phyloP scores from a whole-genome alignment of 1,140 invertebrate genomes.

The Bombus soroeensis region DNA sequence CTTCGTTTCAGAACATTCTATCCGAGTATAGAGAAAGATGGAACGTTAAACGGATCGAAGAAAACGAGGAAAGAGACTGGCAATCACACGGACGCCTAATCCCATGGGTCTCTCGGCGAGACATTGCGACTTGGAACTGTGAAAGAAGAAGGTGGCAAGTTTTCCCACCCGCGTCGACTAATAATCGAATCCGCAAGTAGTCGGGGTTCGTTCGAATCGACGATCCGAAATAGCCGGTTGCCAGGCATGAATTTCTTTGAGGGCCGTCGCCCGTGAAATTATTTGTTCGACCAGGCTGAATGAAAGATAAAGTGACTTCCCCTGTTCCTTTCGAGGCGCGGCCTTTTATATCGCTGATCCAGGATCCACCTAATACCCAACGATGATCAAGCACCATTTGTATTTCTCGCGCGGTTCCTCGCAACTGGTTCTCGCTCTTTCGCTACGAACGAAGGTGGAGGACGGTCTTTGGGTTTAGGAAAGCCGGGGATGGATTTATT shows the following conservation, averaged over 20 bases:
- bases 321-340: not conserved
- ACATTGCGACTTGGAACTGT: not conserved
- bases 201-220: not conserved
- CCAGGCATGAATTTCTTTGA: not conserved
- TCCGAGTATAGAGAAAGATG: not conserved
- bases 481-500: not conserved
- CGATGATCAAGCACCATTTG: slow-evolving; percentile 25
- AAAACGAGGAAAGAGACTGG: not conserved
- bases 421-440: not conserved
- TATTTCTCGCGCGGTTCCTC: slow-evolving; percentile 2
- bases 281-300: slow-evolving; percentile 31
- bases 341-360: slow-evolving; percentile 14
- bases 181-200: slow-evolving; percentile 21
- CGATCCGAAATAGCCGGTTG: not conserved
- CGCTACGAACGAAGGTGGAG: not conserved
- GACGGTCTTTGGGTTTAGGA: not conserved
- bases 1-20: slow-evolving; percentile 11
- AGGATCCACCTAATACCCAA: not conserved
- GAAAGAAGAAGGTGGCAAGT: slow-evolving; percentile 8
- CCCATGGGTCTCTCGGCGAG: not conserved
- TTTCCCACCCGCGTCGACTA: not conserved
- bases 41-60: not conserved
- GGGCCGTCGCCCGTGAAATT: slow-evolving; percentile 23
- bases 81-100: not conserved
- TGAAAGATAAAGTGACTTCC: slow-evolving; percentile 32